A percentile compares a stretch with the other conserved stretches of the same genome.
Conservation (phyloP, 2,888 invertebrate species). For the Brachyopa scutellaris region DNA sequence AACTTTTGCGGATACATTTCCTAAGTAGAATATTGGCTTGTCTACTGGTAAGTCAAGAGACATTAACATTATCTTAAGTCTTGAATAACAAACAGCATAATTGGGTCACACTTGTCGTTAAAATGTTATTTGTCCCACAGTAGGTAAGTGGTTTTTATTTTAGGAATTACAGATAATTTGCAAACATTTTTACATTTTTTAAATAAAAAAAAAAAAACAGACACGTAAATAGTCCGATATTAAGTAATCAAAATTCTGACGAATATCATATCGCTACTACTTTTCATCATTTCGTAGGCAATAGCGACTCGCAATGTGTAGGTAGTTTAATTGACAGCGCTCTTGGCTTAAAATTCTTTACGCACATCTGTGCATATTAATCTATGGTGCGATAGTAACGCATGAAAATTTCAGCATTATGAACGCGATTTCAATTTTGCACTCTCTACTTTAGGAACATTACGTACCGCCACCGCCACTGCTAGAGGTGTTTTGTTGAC, state of each 20-base stretch:
- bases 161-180: too few species aligned
- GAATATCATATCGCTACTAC: not conserved
- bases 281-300: not conserved
- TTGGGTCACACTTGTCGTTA: too few species aligned
- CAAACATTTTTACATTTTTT: too few species aligned
- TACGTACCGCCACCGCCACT: not conserved
- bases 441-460: slow-evolving; percentile 7
- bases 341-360: not conserved
- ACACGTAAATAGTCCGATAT: too few species aligned
- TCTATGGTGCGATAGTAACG: not conserved
- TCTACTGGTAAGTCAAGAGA: too few species aligned
- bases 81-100: too few species aligned
- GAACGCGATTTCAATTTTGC: not conserved
- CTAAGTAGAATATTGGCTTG: too few species aligned
- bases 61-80: too few species aligned
- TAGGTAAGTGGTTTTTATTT: too few species aligned
- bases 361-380: not conserved
- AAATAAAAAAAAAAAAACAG: too few species aligned
- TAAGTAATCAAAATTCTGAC: slow-evolving; percentile 9
- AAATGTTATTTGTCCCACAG: too few species aligned
- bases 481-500: slow-evolving; percentile 13
- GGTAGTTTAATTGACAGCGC: not conserved
- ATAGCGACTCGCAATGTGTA: not conserved
- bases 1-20: too few species aligned
- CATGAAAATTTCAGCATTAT: not conserved